A percentile compares a stretch with the other conserved stretches of the same genome.
phyloP scores from a whole-genome alignment of 2,888 invertebrate genomes.

The Elysia crispata region DNA sequence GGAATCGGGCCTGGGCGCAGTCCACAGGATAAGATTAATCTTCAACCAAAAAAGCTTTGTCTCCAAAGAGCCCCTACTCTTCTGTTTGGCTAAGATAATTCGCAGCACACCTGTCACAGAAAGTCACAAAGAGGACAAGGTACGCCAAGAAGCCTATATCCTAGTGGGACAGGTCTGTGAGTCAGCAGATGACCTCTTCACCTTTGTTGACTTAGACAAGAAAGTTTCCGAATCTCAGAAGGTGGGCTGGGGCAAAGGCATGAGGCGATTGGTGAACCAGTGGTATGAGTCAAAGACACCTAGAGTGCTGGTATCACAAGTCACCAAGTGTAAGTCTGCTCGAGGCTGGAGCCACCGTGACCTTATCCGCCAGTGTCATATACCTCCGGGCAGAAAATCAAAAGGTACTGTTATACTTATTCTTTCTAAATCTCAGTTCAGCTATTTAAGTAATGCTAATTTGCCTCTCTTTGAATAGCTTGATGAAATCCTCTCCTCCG shows the following conservation, averaged over 20 bases:
- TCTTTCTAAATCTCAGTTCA: no score
- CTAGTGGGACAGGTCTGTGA: conserved; percentile 29
- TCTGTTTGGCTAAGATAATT: conserved; percentile 35
- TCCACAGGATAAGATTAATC: conserved; percentile 24
- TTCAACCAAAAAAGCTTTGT: conserved; percentile 32
- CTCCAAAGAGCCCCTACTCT: conserved; percentile 38
- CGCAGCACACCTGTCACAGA: conserved; percentile 18
- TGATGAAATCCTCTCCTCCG: no score
- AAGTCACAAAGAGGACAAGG: conserved; percentile 28
- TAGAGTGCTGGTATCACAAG: conserved; percentile 11
- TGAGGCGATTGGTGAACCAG: conserved; percentile 28
- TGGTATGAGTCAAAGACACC: conserved; percentile 35
- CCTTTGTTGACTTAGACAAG: conserved; percentile 45
- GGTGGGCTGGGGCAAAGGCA: conserved; percentile 38
- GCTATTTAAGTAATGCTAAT: no score
- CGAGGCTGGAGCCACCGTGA: conserved; percentile 40
- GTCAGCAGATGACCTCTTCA: conserved; percentile 42
- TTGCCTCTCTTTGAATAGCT: no score
- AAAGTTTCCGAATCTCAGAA: conserved; percentile 5
- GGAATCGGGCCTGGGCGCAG: conserved; percentile 20
- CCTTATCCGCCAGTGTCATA: conserved; percentile 37
- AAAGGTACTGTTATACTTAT: conserved; percentile 23
- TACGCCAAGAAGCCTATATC: conserved; percentile 31
- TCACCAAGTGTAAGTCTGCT: conserved; percentile 43
- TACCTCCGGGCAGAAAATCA: conserved; percentile 15